A percentile compares a stretch with the other conserved stretches of the same genome.
Evolutionary conservation across 1,140 invertebrate genomes (phyloP).

Genomic region (Apis cerana): DNA sequence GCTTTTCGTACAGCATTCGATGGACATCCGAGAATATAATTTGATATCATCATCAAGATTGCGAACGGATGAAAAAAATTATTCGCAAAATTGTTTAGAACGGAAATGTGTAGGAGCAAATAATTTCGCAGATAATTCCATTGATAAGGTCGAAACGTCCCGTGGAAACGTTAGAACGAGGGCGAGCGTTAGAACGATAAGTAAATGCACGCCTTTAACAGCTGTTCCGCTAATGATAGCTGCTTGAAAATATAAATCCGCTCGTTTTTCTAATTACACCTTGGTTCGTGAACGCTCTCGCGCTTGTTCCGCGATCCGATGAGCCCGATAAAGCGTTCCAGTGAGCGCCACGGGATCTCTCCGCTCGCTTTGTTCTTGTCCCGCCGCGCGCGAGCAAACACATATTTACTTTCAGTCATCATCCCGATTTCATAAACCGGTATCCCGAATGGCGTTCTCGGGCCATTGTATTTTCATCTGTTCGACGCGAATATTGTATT

Average conservation of each 20-base stretch:
- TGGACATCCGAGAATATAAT: not conserved
- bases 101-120: not conserved
- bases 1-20: too few species aligned
- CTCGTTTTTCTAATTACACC: constrained; percentile 33
- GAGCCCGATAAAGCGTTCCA: constrained; percentile 10
- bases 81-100: not conserved
- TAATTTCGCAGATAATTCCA: constrained; percentile 4
- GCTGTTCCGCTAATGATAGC: constrained; percentile 37
- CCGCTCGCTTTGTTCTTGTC: constrained; percentile 4
- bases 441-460: not conserved
- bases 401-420: constrained; percentile 16
- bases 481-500: constrained; percentile 11
- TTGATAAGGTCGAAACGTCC: not conserved
- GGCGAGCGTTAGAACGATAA: not conserved
- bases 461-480: constrained; percentile 3
- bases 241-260: constrained; percentile 25
- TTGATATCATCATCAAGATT: not conserved
- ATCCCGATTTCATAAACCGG: constrained; percentile 33
- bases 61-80: not conserved
- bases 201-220: constrained; percentile 15
- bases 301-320: constrained; percentile 33
- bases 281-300: constrained; percentile 10
- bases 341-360: constrained; percentile 2
- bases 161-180: not conserved
- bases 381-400: not conserved